phyloP scores from a whole-genome alignment of 2,797 vertebrate genomes.

The Helicolenus hilgendorfi region DNA sequence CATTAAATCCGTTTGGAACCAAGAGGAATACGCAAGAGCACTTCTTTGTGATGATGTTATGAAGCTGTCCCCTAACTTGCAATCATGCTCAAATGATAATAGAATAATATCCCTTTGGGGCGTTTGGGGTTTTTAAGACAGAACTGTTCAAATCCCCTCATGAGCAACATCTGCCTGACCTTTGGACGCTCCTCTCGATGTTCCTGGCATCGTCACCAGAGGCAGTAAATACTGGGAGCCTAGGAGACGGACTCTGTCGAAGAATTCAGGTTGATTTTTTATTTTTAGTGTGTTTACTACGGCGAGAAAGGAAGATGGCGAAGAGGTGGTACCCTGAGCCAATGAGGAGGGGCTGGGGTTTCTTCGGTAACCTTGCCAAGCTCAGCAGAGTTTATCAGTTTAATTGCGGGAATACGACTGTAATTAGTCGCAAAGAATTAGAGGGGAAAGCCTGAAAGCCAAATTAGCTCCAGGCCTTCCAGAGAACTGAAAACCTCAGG shows the following conservation, averaged over 20 bases:
- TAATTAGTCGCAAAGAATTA: slow-evolving; percentile 89
- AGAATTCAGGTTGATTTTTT: slow-evolving; percentile 72
- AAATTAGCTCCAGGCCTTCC: slow-evolving; percentile 88
- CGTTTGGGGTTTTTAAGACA: slow-evolving; percentile 58
- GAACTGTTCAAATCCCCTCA: slow-evolving; percentile 42
- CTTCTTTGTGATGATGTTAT: slow-evolving; percentile 30
- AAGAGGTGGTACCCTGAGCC: slow-evolving; percentile 19
- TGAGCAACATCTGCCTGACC: slow-evolving; percentile 85
- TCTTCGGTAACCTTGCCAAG: slow-evolving; percentile 65
- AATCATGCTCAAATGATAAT: slow-evolving; percentile 47
- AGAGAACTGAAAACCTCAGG: slow-evolving; percentile 84
- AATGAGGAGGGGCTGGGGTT: slow-evolving; percentile 35
- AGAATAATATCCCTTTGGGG: slow-evolving; percentile 28
- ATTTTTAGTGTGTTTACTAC: slow-evolving; percentile 84
- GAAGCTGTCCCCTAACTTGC: slow-evolving; percentile 43
- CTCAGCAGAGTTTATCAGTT: slow-evolving; percentile 86
- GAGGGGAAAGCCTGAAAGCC: slow-evolving; percentile 82
- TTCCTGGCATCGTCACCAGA: slow-evolving; percentile 78
- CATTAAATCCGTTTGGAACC: slow-evolving; percentile 50
- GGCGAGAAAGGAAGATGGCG: slow-evolving; percentile 33
- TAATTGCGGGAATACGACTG: slow-evolving; percentile 86
- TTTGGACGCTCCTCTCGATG: slow-evolving; percentile 69
- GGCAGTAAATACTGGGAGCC: slow-evolving; percentile 76
- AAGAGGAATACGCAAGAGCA: slow-evolving; percentile 22
- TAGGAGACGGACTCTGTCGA: slow-evolving; percentile 56